Evolutionary conservation across 2,888 invertebrate species (phyloP), one percentile per base, ranked within the genome.

Genomic region (Chrysomela aeneicollis): DNA sequence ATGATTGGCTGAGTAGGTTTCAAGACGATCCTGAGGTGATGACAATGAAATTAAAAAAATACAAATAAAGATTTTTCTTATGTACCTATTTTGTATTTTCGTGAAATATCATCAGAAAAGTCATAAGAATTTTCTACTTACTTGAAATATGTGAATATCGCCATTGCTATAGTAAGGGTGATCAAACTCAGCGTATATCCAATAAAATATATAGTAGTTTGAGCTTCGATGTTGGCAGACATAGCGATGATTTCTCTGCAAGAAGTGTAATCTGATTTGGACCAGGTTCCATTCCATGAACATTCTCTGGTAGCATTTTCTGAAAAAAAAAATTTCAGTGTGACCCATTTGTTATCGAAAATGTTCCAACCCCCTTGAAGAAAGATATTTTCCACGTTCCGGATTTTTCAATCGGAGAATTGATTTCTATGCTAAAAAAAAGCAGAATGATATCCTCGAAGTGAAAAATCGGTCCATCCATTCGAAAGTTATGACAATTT

Each of bases 91-190:
- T n/a, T n/a, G n/a, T n/a, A n/a, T n/a, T n/a, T n/a, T n/a, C n/a
- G n/a, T n/a, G n/a, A n/a, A n/a, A n/a, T 37, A 19, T 35, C 10
- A n/a, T 15, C 8, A 12, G 10, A 12, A 30, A 32, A 46, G 10
- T n/a, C n/a, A n/a, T n/a, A 10, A 1, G 0, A 46, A 46, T 46
- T 12, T 35, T 37, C 47, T 67, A 88, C 92, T 90, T 84, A 95
- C 95, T 94, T 95, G 87, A 93, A 95, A 82, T 93, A 93, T 67
- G 93, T 84, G 84, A 95, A 95, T 73, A 96, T 94, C 81, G 89
- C 88, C 73, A 95, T 90, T 22, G 95, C 95, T 63, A 94, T 85
- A 52, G 90, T 86, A 61, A 95, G 87, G 10, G 92, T 92, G 55
- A 93, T 87, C 59, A 95, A 86, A 73, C 95, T 95, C 72, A 95